These are phyloP conservation scores for Chrosomus eos DNA, from an alignment of 2,797 vertebrate species.

Conservation along the genomic window DNA sequence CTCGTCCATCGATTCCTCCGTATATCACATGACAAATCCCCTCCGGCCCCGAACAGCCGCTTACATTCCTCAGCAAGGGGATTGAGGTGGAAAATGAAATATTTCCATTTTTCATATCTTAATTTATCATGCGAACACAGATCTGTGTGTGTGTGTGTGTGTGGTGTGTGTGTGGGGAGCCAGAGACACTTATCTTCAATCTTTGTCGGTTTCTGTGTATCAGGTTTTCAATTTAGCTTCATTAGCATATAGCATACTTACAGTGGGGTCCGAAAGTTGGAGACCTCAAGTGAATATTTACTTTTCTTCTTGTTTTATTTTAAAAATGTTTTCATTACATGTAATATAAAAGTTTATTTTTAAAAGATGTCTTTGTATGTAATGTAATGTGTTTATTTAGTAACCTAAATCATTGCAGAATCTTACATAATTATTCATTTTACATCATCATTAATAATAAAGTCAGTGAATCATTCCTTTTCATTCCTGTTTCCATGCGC, in stretches of 20 bases:
- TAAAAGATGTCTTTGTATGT: too few relatives aligned
- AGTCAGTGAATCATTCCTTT: too few relatives aligned
- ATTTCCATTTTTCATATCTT: conserved; percentile 27
- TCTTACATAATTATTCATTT: too few relatives aligned
- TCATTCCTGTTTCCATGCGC: too few relatives aligned
- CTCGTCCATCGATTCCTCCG: conserved; percentile 18
- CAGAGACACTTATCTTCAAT: not conserved
- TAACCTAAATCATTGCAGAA: too few relatives aligned
- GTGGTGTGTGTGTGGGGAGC: conserved; percentile 6
- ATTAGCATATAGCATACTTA: not conserved
- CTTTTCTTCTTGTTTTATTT: not conserved
- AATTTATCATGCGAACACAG: conserved; percentile 23
- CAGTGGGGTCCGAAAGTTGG: not conserved
- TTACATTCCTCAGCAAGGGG: conserved; percentile 6
- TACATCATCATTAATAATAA: too few relatives aligned
- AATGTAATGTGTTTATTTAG: too few relatives aligned
- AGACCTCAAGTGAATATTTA: not conserved
- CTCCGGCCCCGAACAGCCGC: not conserved
- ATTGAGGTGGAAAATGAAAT: conserved; percentile 28
- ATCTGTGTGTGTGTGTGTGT: conserved; percentile 20
- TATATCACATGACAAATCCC: conserved; percentile 27
- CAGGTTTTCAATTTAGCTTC: conserved; percentile 7
- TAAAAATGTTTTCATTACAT: too few relatives aligned
- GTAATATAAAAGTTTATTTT: too few relatives aligned
- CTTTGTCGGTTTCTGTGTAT: not conserved